Evolutionary conservation across 2,888 invertebrate genomes (phyloP).

Genomic region (Pecten maximus): DNA sequence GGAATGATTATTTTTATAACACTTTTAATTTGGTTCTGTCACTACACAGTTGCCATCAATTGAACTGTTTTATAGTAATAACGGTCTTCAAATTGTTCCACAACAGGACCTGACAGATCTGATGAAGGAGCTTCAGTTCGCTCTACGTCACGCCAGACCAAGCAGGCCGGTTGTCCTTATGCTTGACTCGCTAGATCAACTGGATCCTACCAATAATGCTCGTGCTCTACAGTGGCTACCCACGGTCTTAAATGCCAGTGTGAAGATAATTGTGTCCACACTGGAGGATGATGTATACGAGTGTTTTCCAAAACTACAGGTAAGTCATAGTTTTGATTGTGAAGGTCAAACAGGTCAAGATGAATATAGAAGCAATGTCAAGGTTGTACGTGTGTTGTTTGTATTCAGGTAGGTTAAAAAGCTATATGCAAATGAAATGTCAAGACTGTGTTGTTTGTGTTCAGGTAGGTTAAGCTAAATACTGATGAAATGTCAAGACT

Average conservation of each 20-base stretch:
- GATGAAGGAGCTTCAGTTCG: slow-evolving; percentile 60
- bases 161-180: slow-evolving; percentile 66
- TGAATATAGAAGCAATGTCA: background rate
- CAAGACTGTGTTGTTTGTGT: too few species aligned
- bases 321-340: too few species aligned
- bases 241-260: slow-evolving; percentile 59
- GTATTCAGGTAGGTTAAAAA: background rate
- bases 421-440: background rate
- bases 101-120: slow-evolving; percentile 65
- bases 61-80: too few species aligned
- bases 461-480: too few species aligned
- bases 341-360: background rate
- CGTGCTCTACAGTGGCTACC: slow-evolving; percentile 74
- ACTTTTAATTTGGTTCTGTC: too few species aligned
- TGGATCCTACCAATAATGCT: slow-evolving; percentile 71
- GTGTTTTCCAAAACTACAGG: slow-evolving; percentile 70
- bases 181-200: slow-evolving; percentile 76
- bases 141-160: slow-evolving; percentile 55
- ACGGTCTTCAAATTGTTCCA: too few species aligned
- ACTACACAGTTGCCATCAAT: too few species aligned
- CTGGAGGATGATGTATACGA: slow-evolving; percentile 72
- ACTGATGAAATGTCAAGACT: too few species aligned
- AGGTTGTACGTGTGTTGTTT: background rate
- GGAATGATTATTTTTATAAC: too few species aligned
- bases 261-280: slow-evolving; percentile 74